Evolutionary conservation across 23 tunicate species (phyloP).

Genomic region (Ascidia mentula): DNA sequence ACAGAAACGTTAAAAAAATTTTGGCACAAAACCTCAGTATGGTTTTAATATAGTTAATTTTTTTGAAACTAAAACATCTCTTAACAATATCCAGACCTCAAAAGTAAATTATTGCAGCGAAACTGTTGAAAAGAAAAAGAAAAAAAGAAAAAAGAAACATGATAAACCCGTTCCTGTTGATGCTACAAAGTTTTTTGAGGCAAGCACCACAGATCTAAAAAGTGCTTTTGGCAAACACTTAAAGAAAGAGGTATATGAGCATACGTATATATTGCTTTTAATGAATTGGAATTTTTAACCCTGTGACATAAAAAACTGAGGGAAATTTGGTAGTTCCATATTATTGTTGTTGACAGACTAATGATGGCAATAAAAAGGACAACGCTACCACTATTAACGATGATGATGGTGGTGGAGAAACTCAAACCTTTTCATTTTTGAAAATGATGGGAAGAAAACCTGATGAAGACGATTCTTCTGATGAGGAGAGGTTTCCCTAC

Average conservation of each 20-base stretch:
- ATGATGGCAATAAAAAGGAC: too few species aligned
- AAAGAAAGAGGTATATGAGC: too few species aligned
- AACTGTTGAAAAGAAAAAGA: slow-evolving; percentile 2
- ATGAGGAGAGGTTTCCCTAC: neutral
- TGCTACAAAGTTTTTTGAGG: slow-evolving; percentile 13
- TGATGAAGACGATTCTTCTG: slow-evolving; percentile 1
- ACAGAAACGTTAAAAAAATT: too few species aligned
- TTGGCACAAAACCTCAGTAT: too few species aligned
- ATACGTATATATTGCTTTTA: too few species aligned
- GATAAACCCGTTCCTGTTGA: slow-evolving; percentile 18
- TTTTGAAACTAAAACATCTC: too few species aligned
- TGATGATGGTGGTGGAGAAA: neutral
- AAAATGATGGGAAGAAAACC: slow-evolving; percentile 25
- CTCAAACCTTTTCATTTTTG: slow-evolving; percentile 13
- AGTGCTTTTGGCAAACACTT: slow-evolving; percentile 20
- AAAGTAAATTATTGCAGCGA: neutral
- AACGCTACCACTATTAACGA: too few species aligned
- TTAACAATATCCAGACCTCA: too few species aligned
- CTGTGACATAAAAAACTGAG: neutral
- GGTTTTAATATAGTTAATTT: too few species aligned
- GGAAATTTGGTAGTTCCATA: neutral
- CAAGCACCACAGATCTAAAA: slow-evolving; percentile 16
- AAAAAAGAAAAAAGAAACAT: slow-evolving; percentile 10
- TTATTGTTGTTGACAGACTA: neutral
- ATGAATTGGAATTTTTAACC: neutral